Base-by-base conservation (phyloP, 2,888 invertebrate genomes). In the Thecocarcelia acutangulata region DNA sequence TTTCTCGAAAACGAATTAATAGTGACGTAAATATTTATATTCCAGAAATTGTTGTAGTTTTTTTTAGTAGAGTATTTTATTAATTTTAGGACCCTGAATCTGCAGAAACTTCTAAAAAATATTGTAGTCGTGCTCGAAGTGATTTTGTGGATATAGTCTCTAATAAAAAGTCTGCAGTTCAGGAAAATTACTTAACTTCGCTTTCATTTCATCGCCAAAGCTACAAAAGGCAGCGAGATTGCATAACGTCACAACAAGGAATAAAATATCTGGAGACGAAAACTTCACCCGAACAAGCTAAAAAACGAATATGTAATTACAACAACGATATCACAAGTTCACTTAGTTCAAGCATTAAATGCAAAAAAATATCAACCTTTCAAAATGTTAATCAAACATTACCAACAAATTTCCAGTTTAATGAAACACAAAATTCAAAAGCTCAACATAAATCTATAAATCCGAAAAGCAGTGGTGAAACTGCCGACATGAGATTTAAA, bases 1-100 rank as follows among this genome's bases (percentile, higher is more conserved):
- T 93, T 63, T 93, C 93, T 1, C 88, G 92, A 24, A 93, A 93
- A 86, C 89, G 93, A 42, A 92, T 93, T 33, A 92, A 92, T 84
- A 90, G 91, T 50, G 91, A 89, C 84, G 92, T 90, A 86, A 86
- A 87, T 87, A 33, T 28, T 0, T 13, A 24, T 54, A 21, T 37
- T 12, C 1, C 21, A 58, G 28, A 48, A 24, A 44, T 69, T 28
- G 46, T 69, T 1, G 1, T 66, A 17, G 24, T 52, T 48, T 28
- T n/a, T 40, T 9, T 46, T n/a, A 21, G 40, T 13, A 58, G 2
- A 44, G 5, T n/a, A 44, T 54, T 15, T 66, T 44, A 54, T 76
- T 73, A 59, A 11, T 87, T 87, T 19, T 83, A 90, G 90, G 89
- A 90, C 52, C 75, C 87, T 11, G 85, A 87, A n/a, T 64, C 76